A percentile compares a stretch with the other conserved stretches of the same genome.
phyloP scores from a whole-genome alignment of 2,888 invertebrate genomes.

The Phaonia tiefii region DNA sequence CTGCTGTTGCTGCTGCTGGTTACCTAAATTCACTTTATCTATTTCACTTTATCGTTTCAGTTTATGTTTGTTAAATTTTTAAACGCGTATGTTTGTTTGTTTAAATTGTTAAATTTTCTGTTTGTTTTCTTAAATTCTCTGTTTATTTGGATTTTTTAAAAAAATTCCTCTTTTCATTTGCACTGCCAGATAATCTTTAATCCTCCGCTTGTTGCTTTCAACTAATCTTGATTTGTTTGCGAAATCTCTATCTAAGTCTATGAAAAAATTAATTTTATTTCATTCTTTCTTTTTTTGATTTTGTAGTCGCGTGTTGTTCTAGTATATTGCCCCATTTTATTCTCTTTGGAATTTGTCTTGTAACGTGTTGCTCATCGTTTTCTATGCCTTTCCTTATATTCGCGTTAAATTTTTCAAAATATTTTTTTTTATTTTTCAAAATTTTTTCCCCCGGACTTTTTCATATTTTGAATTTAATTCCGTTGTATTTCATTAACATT shows the following conservation, averaged over 20 bases:
- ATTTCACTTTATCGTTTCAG: no score
- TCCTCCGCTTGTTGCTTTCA: conserved; percentile 63
- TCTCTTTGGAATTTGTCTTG: conserved; percentile 4
- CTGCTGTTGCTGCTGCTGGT: not conserved
- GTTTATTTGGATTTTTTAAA: no score
- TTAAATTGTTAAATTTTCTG: conserved; percentile 8
- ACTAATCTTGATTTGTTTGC: conserved; percentile 65
- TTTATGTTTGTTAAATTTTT: conserved; percentile 11
- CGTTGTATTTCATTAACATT: conserved; percentile 59
- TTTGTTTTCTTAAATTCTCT: conserved; percentile 28
- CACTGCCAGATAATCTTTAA: conserved; percentile 57
- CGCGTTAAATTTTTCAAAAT: conserved; percentile 33
- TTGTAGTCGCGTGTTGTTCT: no score
- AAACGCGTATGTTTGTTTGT: conserved; percentile 2
- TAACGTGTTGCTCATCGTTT: not conserved
- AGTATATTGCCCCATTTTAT: conserved; percentile 13
- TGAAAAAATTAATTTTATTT: conserved; percentile 47
- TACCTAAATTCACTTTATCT: no score
- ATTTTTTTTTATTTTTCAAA: conserved; percentile 7
- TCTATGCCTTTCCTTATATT: not conserved
- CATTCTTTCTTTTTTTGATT: conserved; percentile 19
- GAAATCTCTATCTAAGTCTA: conserved; percentile 57
- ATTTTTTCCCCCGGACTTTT: no score
- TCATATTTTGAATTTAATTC: conserved; percentile 30
- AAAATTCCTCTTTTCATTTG: no score